Evolutionary conservation across 2,888 invertebrate species (phyloP), one percentile per base, ranked within the genome.

Genomic region (Dendrolimus houi): DNA sequence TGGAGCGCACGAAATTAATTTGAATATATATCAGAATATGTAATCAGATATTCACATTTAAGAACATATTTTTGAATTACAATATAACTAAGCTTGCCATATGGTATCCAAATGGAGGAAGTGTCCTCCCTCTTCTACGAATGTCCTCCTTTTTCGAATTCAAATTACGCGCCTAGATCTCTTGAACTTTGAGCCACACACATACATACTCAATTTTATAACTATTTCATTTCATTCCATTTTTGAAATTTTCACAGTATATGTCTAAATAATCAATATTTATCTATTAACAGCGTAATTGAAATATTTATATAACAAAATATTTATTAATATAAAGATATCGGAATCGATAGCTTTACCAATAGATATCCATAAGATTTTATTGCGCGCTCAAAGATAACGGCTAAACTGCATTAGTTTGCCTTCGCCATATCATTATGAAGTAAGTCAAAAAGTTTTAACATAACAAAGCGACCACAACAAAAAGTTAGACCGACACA

Each of bases 401-500:
- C 12, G 9, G 47, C 47, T 47, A 47, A 29, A 47, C 47, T 47
- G 47, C 47, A 8, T 47, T 47, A 47, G 47, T 47, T 47, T 47
- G 8, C 47, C 47, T 47, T 47, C 47, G 9, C 47, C 47, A 47
- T 47, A 47, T 47, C 47, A 47, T 47, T 47, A 47, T 47, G 12
- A 47, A 47, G 47, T 47, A 47, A 47, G 47, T 61, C 63, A 70
- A 71, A 70, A 67, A 69, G 71, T 68, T 71, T 74, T 72, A 72
- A 65, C 69, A 73, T 74, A 73, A 75, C 71, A 73, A 75, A 71
- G 64, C 64, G 64, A 64, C 59, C 61, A 66, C 66, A 62, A 77
- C 77, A 81, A 81, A 75, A 75, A 75, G 71, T 69, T 68, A 70
- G 72, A 72, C 72, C 71, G 67, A 69, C 64, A 71, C 77, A 80